These are phyloP conservation scores for Caenorhabditis tropicalis DNA, from an alignment of 1,140 invertebrate genomes.

Conservation along the genomic window DNA sequence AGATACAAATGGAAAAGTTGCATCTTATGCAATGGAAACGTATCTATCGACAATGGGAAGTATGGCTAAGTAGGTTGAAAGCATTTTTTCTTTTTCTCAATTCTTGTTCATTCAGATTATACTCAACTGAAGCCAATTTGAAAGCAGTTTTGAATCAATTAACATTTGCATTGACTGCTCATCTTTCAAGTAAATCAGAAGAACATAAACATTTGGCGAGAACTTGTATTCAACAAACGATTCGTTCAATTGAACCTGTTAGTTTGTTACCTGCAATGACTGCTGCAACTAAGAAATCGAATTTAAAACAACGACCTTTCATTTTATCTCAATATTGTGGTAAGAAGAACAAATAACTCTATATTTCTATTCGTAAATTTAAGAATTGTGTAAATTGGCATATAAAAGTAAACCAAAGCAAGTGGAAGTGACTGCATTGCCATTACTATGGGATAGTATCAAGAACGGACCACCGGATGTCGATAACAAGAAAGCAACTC, in stretches of 20 bases:
- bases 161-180: constrained; percentile 33
- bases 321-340: constrained; percentile 40
- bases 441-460: constrained; percentile 43
- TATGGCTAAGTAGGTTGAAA: constrained; percentile 44
- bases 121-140: constrained; percentile 48
- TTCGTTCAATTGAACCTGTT: constrained; percentile 46
- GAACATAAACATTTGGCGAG: constrained; percentile 49
- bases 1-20: constrained; percentile 54
- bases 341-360: not conserved
- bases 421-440: constrained; percentile 50
- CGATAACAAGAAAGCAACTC: constrained; percentile 37
- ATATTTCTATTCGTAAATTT: not conserved
- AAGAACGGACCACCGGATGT: constrained; percentile 21
- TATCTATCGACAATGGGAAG: constrained; percentile 48
- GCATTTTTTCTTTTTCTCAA: not conserved
- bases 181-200: constrained; percentile 52
- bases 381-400: constrained; percentile 39
- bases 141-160: constrained; percentile 55
- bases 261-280: constrained; percentile 42
- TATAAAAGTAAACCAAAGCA: constrained; percentile 51
- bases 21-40: constrained; percentile 51
- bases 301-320: constrained; percentile 49
- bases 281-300: constrained; percentile 50
- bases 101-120: constrained; percentile 13
- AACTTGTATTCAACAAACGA: constrained; percentile 40